Evolutionary conservation across 1,140 invertebrate species (phyloP), one percentile per base, ranked within the genome.

Genomic region (Atta colombica): DNA sequence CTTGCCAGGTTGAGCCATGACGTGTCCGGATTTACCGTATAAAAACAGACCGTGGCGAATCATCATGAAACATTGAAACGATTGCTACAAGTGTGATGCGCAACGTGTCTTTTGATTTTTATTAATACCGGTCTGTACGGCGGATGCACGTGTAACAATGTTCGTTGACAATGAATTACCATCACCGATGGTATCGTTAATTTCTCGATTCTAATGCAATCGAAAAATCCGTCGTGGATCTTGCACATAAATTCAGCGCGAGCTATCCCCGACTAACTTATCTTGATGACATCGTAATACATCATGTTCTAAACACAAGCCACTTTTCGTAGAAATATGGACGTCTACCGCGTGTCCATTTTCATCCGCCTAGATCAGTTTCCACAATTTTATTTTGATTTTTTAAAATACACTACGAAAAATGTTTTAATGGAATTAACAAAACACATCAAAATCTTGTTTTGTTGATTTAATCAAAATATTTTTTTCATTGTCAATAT

Each of bases 91-190:
- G 21, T 39, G 63, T 49, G n/a, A 8, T 58, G 77, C 10, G 72
- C 31, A 65, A 78, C 18, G 25, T 25, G 21, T 69, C 65, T 31
- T 49, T 74, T 74, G 39, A 51, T 51, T 61, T 75, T 49, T 61
- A 84, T 65, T 61, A 49, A 74, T 31, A 21, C 2, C 66, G 10
- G 35, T 10, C 25, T 10, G 14, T n/a, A 12, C 25, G 14, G n/a
- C n/a, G 39, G 21, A 25, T 25, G 45, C 55, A 12, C 14, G 69
- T 84, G 80, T 69, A 84, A 82, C 53, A 82, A 75, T 84, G 80
- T 84, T 49, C 16, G 80, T 10, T 39, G 78, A 58, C 55, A 84
- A 28, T 84, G 39, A 84, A 75, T 84, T 84, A 82, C n/a, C 14
- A 16, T 82, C 28, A 14, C 18, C 28, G 39, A 74, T 84, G 55